Conservation (phyloP, 2,797 vertebrate genomes). For the Peromyscus eremicus region DNA sequence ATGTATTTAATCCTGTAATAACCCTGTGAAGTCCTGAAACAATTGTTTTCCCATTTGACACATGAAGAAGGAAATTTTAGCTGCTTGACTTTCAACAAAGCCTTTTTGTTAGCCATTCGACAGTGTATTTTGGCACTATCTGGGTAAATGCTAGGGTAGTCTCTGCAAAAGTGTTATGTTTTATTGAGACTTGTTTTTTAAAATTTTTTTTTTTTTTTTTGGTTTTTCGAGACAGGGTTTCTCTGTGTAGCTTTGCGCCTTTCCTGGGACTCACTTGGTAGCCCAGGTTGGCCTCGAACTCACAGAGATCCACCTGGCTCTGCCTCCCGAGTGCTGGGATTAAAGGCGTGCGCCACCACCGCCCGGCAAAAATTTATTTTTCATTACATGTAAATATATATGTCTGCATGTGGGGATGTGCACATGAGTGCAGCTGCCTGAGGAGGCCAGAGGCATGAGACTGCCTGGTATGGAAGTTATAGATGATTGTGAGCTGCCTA, state of each 20-base stretch:
- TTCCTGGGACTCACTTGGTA: too few relatives aligned
- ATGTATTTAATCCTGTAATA: not conserved
- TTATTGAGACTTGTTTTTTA: not conserved
- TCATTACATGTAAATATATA: not conserved
- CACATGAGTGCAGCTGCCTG: not conserved
- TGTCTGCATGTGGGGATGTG: not conserved
- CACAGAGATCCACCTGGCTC: too few relatives aligned
- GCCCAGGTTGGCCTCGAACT: too few relatives aligned
- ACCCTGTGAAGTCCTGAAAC: slow-evolving; percentile 7
- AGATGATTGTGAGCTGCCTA: not conserved
- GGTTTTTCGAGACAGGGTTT: too few relatives aligned
- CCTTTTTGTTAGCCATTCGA: not conserved
- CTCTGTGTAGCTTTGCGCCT: too few relatives aligned
- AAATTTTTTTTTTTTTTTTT: too few relatives aligned
- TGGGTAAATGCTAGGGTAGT: not conserved
- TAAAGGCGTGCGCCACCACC: too few relatives aligned
- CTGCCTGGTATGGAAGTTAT: not conserved
- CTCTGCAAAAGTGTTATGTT: not conserved
- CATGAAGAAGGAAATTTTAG: not conserved
- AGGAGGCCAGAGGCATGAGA: not conserved
- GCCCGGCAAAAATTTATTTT: too few relatives aligned
- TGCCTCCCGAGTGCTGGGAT: too few relatives aligned
- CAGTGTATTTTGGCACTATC: not conserved
- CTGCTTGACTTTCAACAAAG: not conserved
- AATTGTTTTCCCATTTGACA: not conserved